phyloP scores from a whole-genome alignment of 2,797 vertebrate genomes.

The Masticophis lateralis region DNA sequence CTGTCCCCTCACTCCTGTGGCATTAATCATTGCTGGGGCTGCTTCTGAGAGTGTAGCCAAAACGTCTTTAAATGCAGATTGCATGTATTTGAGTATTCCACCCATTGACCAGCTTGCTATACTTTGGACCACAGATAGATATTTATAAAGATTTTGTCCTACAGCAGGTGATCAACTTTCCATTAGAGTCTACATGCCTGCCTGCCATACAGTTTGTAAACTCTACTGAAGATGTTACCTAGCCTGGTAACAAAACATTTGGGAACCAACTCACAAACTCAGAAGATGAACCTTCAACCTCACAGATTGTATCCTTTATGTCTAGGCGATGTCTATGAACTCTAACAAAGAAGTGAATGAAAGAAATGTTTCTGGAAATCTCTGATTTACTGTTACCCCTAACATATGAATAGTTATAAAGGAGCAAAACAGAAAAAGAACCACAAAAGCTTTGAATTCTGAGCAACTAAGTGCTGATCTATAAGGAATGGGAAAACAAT shows the following conservation, averaged over 20 bases:
- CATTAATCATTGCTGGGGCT: neutral
- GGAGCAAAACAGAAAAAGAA: neutral
- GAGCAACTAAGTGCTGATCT: neutral
- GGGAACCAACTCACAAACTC: too few species aligned
- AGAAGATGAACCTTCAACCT: too few species aligned
- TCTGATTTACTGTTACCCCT: neutral
- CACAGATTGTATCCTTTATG: neutral
- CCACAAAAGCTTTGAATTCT: neutral
- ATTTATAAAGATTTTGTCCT: neutral
- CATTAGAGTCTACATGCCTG: neutral
- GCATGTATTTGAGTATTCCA: neutral
- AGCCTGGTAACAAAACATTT: too few species aligned
- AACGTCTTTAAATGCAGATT: neutral
- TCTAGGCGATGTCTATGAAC: neutral
- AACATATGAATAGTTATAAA: neutral
- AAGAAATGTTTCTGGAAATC: neutral
- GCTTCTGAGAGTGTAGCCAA: neutral
- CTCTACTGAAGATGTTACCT: too few species aligned
- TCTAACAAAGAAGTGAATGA: neutral
- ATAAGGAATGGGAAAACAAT: neutral
- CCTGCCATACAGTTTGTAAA: neutral
- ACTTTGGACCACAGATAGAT: neutral
- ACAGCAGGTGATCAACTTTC: neutral
- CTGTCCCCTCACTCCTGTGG: neutral
- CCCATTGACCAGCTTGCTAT: neutral